Evolutionary conservation across 1,140 invertebrate genomes (phyloP).

Genomic region (Drosophila trapezifrons): DNA sequence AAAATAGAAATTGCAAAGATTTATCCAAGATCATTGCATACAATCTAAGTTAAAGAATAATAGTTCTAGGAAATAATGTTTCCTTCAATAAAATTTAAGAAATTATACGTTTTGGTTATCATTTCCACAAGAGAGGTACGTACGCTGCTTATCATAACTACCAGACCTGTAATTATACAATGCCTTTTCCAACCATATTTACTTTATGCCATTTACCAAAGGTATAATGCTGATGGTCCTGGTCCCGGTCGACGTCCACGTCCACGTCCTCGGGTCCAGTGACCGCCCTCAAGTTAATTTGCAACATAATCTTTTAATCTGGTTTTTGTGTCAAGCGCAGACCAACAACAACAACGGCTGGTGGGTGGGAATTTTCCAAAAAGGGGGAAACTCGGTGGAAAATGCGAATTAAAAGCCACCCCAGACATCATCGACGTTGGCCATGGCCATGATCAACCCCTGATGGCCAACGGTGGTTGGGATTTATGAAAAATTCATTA

Average conservation of each 20-base stretch:
- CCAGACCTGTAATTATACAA: slow-evolving; percentile 9
- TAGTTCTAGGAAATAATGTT: background rate
- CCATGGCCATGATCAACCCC: slow-evolving; percentile 37
- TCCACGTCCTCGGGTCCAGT: slow-evolving; percentile 14
- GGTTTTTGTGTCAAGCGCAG: slow-evolving; percentile 80
- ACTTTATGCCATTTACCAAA: slow-evolving; percentile 20
- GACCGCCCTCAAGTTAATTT: slow-evolving; percentile 73
- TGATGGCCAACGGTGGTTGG: slow-evolving; percentile 40
- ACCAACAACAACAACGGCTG: slow-evolving; percentile 17
- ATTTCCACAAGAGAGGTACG: background rate
- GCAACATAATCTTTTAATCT: slow-evolving; percentile 81
- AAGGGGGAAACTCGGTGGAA: slow-evolving; percentile 10
- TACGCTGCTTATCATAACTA: background rate
- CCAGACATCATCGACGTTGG: slow-evolving; percentile 23
- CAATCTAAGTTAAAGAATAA: background rate
- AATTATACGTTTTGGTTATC: background rate
- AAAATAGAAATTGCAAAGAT: background rate
- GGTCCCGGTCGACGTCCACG: background rate
- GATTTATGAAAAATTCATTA: slow-evolving; percentile 80
- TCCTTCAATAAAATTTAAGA: background rate
- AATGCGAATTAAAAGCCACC: slow-evolving; percentile 41
- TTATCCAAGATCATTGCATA: background rate
- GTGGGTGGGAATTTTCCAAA: slow-evolving; percentile 16
- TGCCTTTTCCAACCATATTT: slow-evolving; percentile 20
- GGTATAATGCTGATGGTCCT: slow-evolving; percentile 14